Evolutionary conservation across 2,888 invertebrate genomes (phyloP), one percentile per base, ranked within the genome.

Genomic region (Hypomecis atomaria): DNA sequence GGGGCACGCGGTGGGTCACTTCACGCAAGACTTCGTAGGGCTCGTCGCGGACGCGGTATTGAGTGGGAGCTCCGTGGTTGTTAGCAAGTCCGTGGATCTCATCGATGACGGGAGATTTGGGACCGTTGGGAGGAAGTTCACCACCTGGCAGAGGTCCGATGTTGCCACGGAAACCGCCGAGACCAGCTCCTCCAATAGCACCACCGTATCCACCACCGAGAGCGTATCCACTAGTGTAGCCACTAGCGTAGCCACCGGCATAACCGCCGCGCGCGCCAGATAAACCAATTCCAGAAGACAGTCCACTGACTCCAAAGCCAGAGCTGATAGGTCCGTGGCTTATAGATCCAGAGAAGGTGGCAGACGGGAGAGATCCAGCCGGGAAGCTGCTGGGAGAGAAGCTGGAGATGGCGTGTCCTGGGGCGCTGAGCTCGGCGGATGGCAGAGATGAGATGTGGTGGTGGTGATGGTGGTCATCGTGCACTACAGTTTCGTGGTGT

Each of bases 1-100:
- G 90, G 1, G 94, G 94, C 49, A 94, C 93, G 61, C 89, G 90
- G 77, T 94, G 94, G 3, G 93, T 94, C 10, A 91, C 89, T 54
- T 92, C 88, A 65, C 87, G 86, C 59, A 82, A 72, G 5, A 93
- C 90, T 66, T 92, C 85, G 81, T 87, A 91, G 11, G 84, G 81
- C 72, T 90, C 90, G 34, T 92, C 92, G 23, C 87, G 86, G 10
- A 89, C 78, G 49, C 84, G 83, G 80, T 92, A 92, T 38, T 83
- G 85, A 23, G 85, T 89, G 0, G 88, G 89, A 11, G 90, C 92
- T 43, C 92, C 92, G 57, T 91, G 83, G 65, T 65, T 83, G 76
- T 85, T 88, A 47, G 92, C 92, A 1, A 91, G 81, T 5, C 86
- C 85, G 60, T 92, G 91, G 65, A 92, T 92, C 63, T 88, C 83